Percentiles rank a stretch among this genome's conserved stretches.
These are phyloP conservation scores for Tachyglossus aculeatus DNA, from an alignment of 2,797 vertebrate genomes.

Conservation along the genomic window DNA sequence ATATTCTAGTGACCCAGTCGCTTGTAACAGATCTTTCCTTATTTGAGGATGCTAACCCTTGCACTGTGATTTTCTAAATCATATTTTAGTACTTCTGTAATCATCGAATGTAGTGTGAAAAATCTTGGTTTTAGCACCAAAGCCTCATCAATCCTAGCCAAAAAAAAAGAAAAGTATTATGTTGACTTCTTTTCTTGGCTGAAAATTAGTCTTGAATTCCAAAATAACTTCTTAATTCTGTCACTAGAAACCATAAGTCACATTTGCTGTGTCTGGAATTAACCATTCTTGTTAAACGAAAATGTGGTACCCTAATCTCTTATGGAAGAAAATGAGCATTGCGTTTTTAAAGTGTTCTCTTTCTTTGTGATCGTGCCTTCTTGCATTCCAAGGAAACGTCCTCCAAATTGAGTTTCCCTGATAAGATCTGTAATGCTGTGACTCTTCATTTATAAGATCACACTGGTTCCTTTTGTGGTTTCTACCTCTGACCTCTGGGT, in stretches of 20 bases:
- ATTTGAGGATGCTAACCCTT: not conserved
- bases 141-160: not conserved
- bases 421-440: too few relatives aligned
- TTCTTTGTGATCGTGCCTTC: too few relatives aligned
- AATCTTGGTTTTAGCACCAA: slow-evolving; percentile 3
- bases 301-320: too few relatives aligned
- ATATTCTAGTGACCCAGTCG: not conserved
- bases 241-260: not conserved
- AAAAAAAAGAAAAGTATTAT: slow-evolving; percentile 1
- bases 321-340: too few relatives aligned
- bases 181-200: not conserved
- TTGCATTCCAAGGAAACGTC: too few relatives aligned
- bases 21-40: not conserved
- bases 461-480: too few relatives aligned
- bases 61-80: not conserved
- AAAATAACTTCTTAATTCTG: not conserved
- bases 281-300: not conserved
- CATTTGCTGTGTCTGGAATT: not conserved
- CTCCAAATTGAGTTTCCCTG: too few relatives aligned
- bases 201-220: not conserved
- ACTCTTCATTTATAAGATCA: too few relatives aligned
- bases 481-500: too few relatives aligned
- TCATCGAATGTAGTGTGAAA: not conserved
- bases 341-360: too few relatives aligned
- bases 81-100: not conserved